Conservation (phyloP, 2,797 vertebrate species). For the Paramormyrops hopkinsi region DNA sequence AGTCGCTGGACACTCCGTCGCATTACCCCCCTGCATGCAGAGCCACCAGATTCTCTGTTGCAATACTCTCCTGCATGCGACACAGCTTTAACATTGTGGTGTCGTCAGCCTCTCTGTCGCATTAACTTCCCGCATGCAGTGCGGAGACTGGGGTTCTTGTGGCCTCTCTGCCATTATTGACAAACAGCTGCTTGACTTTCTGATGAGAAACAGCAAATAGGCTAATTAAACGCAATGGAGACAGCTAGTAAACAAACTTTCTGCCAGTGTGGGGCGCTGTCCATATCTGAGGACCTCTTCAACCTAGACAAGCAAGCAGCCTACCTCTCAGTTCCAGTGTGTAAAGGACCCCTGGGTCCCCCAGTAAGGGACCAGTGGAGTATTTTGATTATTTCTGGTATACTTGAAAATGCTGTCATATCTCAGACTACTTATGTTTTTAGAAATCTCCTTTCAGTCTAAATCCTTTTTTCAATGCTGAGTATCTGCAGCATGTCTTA, state of each 20-base stretch:
- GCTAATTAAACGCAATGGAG: background rate
- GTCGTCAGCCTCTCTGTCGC: background rate
- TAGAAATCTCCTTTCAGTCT: background rate
- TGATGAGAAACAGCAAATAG: background rate
- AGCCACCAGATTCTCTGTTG: background rate
- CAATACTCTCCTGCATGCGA: background rate
- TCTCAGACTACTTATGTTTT: background rate
- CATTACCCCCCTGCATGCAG: conserved; percentile 5
- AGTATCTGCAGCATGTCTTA: background rate
- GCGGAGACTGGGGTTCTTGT: background rate
- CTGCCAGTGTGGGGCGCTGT: background rate
- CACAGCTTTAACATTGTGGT: conserved; percentile 8
- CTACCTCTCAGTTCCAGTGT: background rate
- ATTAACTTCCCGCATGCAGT: background rate
- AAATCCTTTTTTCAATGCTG: background rate
- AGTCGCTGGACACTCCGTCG: background rate
- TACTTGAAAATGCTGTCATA: background rate
- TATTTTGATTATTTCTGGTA: background rate
- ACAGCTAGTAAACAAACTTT: background rate
- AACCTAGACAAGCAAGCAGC: background rate
- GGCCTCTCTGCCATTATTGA: background rate
- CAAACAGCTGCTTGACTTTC: background rate
- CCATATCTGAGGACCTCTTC: background rate
- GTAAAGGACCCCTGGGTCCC: background rate
- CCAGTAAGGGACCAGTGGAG: background rate